Base-by-base conservation (phyloP, 1,140 invertebrate species). In the Bombus confusus region DNA sequence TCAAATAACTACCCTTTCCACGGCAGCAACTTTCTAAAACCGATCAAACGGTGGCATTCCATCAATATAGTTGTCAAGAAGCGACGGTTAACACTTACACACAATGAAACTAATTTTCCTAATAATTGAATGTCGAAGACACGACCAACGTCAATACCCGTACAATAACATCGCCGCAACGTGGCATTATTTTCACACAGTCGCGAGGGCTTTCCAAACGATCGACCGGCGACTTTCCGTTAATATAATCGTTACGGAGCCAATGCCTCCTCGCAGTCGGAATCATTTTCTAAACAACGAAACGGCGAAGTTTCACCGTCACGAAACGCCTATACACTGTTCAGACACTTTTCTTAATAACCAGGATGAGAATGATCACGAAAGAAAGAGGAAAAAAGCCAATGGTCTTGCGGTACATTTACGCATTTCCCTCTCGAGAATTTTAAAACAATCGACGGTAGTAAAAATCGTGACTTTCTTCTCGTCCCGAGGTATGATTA, bases 241-340 rank as follows among this genome's bases (percentile, higher is more conserved):
- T 28, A 18, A 62, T 62, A 62, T n/a, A 62, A 59, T 64, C 75
- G 28, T 59, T n/a, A 18, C 34, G 2, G 28, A 64, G 28, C 25
- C 25, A 18, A 31, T 12, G n/a, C 31, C 71, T n/a, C 34, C 41
- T 62, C 39, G 37, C 66, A 28, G 39, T 59, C 10, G 37, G n/a
- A 57, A 84, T 39, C 59, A 77, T 52, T 83, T 83, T 57, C 74
- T 69, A 57, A 76, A 34, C 73, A 39, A 62, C 12, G 25, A 25
- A 71, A 41, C 52, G 39, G 22, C 13, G 1, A 22, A 34, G 47
- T 71, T 84, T 84, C 76, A 71, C 47, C 66, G n/a, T 57, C 39
- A 41, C 31, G 73, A 64, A 74, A 64, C 59, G 47, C 47, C 47
- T 52, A 22, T 52, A 52, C 5, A 52, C 47, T 52, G 47, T 52